Conservation (phyloP, 2,113 vertebrate species). For the Corapipo altera region DNA sequence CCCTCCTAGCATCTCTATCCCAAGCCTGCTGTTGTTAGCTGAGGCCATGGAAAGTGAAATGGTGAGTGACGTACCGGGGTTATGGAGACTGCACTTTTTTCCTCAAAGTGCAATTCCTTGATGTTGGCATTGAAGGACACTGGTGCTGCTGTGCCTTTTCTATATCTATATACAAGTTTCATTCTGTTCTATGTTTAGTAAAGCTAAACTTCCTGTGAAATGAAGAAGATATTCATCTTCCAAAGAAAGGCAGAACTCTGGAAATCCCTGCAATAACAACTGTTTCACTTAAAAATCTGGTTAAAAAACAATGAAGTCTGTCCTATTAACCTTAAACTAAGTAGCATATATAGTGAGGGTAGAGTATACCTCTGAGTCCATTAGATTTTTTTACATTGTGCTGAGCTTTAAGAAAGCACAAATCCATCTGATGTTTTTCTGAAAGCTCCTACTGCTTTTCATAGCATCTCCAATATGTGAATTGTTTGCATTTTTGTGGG, state of each 20-base stretch:
- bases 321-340: not conserved
- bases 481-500: not conserved
- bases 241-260: not conserved
- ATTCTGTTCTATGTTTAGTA: not conserved
- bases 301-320: not conserved
- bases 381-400: not conserved
- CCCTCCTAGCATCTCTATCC: not conserved
- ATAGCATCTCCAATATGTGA: not conserved
- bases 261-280: not conserved
- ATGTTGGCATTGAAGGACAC: not conserved
- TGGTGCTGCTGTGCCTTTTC: not conserved
- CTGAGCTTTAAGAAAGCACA: not conserved
- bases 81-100: not conserved
- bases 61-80: not conserved
- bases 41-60: not conserved
- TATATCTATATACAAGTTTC: not conserved
- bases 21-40: not conserved
- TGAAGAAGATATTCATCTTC: not conserved
- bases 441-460: not conserved
- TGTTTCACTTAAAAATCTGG: not conserved
- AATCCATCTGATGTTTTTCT: not conserved
- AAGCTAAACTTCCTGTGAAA: not conserved
- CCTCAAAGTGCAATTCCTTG: not conserved
- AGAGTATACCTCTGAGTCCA: not conserved
- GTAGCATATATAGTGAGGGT: not conserved